Evolutionary conservation across 2,113 vertebrate genomes (phyloP).

Genomic region (Malurus alboscapulatus): DNA sequence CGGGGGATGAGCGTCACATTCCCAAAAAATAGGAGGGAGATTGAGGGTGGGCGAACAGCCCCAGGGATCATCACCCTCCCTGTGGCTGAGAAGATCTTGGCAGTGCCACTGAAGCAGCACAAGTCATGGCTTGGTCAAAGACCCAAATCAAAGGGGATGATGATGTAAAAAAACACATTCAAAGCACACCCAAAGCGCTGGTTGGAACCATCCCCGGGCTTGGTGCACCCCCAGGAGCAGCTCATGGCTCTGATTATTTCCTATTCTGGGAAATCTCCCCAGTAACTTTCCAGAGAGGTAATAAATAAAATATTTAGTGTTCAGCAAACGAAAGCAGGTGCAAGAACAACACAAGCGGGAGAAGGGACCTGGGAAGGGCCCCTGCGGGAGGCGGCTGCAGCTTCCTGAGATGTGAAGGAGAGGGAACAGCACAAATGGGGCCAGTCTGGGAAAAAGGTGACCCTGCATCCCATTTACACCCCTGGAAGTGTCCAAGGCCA

Average conservation of each 20-base stretch:
- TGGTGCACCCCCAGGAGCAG: neutral
- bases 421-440: neutral
- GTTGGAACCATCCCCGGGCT: neutral
- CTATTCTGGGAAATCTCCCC: neutral
- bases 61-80: neutral
- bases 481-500: neutral
- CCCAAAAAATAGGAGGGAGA: neutral
- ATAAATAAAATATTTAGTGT: constrained; percentile 5
- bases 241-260: neutral
- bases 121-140: neutral
- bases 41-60: neutral
- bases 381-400: neutral
- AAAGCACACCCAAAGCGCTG: rapidly evolving
- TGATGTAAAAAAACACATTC: neutral
- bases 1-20: rapidly evolving
- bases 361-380: neutral
- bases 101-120: neutral
- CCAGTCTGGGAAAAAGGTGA: neutral
- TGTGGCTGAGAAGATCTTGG: neutral
- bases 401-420: neutral
- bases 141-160: neutral
- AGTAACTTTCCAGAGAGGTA: neutral
- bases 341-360: neutral
- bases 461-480: neutral
- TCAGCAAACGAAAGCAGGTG: neutral